A percentile compares a stretch with the other conserved stretches of the same genome.
Conservation (phyloP, 2,888 invertebrate genomes). For the Adineta ricciae region DNA sequence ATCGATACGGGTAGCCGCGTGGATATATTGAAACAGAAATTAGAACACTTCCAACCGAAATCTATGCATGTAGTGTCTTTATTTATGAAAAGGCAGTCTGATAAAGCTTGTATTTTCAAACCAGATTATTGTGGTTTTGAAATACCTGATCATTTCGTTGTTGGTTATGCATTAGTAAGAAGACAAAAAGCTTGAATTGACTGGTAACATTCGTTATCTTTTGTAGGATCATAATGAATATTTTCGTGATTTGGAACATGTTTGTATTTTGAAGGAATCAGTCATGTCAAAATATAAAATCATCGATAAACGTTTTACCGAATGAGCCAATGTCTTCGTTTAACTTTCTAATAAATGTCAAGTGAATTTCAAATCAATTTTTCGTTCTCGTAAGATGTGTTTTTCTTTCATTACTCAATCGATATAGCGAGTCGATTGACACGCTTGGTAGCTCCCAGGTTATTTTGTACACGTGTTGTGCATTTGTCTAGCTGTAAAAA, state of each 20-base stretch:
- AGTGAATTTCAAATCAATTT: background rate
- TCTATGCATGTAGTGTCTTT: conserved; percentile 51
- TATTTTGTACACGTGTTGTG: background rate
- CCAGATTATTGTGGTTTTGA: conserved; percentile 55
- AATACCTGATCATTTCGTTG: conserved; percentile 56
- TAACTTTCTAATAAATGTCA: no score
- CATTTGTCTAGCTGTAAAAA: background rate
- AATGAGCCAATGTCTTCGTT: no score
- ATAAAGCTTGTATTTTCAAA: conserved; percentile 35
- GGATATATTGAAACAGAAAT: conserved; percentile 49
- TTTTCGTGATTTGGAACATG: conserved; percentile 53
- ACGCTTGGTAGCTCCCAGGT: background rate
- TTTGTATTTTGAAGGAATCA: conserved; percentile 27
- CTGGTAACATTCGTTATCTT: background rate
- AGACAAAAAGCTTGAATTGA: conserved; percentile 54
- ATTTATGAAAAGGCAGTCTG: conserved; percentile 50
- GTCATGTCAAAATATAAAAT: conserved; percentile 26
- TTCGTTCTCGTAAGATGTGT: background rate
- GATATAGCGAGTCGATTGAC: background rate
- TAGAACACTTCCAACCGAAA: conserved; percentile 48
- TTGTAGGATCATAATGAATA: conserved; percentile 55
- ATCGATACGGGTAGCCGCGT: conserved; percentile 57
- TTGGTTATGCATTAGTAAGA: conserved; percentile 58
- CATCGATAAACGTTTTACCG: background rate
- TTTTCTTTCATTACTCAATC: background rate